Base-by-base conservation (phyloP, 2,888 invertebrate genomes). In the Epirrita christyi region DNA sequence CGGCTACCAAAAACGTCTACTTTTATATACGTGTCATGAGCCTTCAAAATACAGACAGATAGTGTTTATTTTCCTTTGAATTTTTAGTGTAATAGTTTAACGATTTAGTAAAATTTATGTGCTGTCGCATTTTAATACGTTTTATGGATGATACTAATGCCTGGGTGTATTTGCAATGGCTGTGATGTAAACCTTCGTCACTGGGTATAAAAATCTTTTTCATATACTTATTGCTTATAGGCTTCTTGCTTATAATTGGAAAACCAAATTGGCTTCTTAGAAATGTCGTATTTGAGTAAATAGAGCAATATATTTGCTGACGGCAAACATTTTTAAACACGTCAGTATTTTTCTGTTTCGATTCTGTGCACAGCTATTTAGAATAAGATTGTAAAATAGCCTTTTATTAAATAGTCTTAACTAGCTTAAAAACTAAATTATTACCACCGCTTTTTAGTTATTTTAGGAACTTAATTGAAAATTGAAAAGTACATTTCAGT, bases 151-250 rank as follows among this genome's bases (percentile, higher is more conserved):
- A 84, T 81, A 78, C 84, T 84, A 80, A 88, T 88, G 84, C 82
- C 83, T 77, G 81, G 82, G 83, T 86, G 85, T 78, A 84, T 83
- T 77, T 87, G 85, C 78, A 81, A 85, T 81, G 82, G 86, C 83
- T 89, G 87, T 88, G 85, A 87, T 80, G 72, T 86, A 81, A 85
- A 82, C 71, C 81, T 84, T 77, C 84, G 79, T 75, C 83, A 76
- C 83, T 89, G 87, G 88, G 88, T 90, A 88, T 83, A 80, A 71
- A 70, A 71, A 59, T 66, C 71, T 63, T 66, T 63, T 61, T 70
- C 60, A 65, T 63, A 65, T 61, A 61, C 32, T 59, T 65, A 64
- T 64, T 72, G 73, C 82, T 81, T 46, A 36, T 64, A 60, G 80
- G 79, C 81, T 82, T 40, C 61, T 74, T 78, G 78, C 14, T 37